Evolutionary conservation across 2,113 vertebrate genomes (phyloP).

Genomic region (Ancistrus triradiatus): DNA sequence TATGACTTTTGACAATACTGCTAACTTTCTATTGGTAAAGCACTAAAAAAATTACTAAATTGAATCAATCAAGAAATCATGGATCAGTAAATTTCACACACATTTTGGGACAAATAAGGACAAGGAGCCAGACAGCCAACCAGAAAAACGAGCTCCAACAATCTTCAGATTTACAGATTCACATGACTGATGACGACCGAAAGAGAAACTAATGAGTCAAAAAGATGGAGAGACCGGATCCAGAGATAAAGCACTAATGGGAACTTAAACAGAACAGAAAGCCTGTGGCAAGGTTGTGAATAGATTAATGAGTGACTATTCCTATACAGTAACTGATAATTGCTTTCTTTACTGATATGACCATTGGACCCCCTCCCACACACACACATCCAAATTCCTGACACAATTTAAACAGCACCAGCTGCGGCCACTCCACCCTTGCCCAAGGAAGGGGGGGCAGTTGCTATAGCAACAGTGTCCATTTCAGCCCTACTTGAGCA

Average conservation of each 20-base stretch:
- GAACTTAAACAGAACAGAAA: not conserved
- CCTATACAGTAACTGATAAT: not conserved
- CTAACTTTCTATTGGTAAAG: no score
- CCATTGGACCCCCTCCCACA: no score
- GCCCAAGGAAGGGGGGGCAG: constrained; percentile 57
- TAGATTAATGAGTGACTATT: not conserved
- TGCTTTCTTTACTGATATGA: no score
- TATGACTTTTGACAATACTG: no score
- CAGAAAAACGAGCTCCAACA: constrained; percentile 37
- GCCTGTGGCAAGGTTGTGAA: not conserved
- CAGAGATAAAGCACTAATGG: not conserved
- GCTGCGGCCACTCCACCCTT: constrained; percentile 61
- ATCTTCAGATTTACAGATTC: constrained; percentile 22
- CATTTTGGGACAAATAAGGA: not conserved
- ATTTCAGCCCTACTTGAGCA: constrained; percentile 51
- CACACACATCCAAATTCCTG: constrained; percentile 40
- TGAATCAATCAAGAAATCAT: no score
- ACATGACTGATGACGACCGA: constrained; percentile 22
- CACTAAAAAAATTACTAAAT: no score
- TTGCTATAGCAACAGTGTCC: constrained; percentile 64
- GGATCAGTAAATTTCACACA: no score
- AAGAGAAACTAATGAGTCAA: constrained; percentile 29
- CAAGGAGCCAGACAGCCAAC: constrained; percentile 13
- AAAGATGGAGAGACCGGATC: constrained; percentile 16
- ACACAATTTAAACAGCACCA: constrained; percentile 50